Percentiles rank a stretch among this genome's conserved stretches.
These are phyloP conservation scores for Esperia sulphurella DNA, from an alignment of 2,888 invertebrate genomes.

Conservation along the genomic window DNA sequence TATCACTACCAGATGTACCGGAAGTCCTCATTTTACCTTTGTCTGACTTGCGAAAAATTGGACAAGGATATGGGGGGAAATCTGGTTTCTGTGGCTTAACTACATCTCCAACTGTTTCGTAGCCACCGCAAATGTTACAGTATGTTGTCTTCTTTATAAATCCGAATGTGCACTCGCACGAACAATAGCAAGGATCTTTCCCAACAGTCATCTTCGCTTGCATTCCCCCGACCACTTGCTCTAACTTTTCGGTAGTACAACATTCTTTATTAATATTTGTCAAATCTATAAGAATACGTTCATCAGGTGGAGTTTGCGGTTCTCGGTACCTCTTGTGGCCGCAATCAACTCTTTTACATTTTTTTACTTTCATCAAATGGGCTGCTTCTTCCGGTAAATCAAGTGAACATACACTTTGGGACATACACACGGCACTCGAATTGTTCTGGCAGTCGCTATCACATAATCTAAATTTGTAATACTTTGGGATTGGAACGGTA, in stretches of 20 bases:
- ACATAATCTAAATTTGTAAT: slow-evolving; percentile 31
- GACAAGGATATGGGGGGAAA: slow-evolving; percentile 54
- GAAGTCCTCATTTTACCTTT: slow-evolving; percentile 45
- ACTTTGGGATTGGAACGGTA: slow-evolving; percentile 16
- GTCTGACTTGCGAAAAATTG: slow-evolving; percentile 59
- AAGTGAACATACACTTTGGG: slow-evolving; percentile 34
- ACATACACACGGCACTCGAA: slow-evolving; percentile 12
- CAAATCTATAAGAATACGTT: slow-evolving; percentile 41
- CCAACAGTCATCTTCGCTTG: slow-evolving; percentile 42
- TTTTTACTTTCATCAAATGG: slow-evolving; percentile 32
- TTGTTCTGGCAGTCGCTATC: slow-evolving; percentile 26
- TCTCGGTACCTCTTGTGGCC: slow-evolving; percentile 30
- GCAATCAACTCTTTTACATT: slow-evolving; percentile 47
- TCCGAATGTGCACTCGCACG: slow-evolving; percentile 62
- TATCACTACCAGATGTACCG: slow-evolving; percentile 52
- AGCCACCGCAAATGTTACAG: slow-evolving; percentile 62
- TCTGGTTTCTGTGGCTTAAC: slow-evolving; percentile 22
- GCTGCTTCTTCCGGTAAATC: slow-evolving; percentile 36
- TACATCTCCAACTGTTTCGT: slow-evolving; percentile 54
- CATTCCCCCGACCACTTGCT: slow-evolving; percentile 44
- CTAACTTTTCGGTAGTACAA: slow-evolving; percentile 40
- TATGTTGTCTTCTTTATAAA: slow-evolving; percentile 60
- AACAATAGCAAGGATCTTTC: slow-evolving; percentile 52
- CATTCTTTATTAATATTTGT: slow-evolving; percentile 32
- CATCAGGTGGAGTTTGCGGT: slow-evolving; percentile 34